These are phyloP conservation scores for Luperina nickerlii DNA, from an alignment of 2,888 invertebrate species.

Conservation along the genomic window DNA sequence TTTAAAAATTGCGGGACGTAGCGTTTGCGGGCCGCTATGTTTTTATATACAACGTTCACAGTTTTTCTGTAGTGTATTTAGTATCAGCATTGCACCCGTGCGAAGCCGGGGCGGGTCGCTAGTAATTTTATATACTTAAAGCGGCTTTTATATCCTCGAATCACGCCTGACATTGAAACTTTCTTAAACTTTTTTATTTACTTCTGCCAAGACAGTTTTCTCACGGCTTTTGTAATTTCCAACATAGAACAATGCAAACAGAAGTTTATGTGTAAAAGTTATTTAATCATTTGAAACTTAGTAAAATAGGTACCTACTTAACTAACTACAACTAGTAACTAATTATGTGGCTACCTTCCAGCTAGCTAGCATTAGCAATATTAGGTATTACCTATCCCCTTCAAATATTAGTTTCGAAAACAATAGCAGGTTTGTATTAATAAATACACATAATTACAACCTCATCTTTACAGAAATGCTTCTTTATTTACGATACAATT, in stretches of 20 bases:
- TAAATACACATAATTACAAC: not conserved
- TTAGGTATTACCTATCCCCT: not conserved
- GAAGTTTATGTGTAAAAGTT: constrained; percentile 12
- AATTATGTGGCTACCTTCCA: not conserved
- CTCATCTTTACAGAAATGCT: not conserved
- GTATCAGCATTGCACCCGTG: too few relatives aligned
- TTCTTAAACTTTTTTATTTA: constrained; percentile 24
- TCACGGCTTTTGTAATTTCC: constrained; percentile 19
- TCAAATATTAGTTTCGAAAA: not conserved
- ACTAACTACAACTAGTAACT: not conserved
- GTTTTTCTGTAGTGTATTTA: too few relatives aligned
- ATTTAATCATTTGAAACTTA: constrained; percentile 24
- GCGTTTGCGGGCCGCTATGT: too few relatives aligned
- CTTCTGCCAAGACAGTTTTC: not conserved
- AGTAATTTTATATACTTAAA: constrained; percentile 18
- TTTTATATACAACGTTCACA: too few relatives aligned
- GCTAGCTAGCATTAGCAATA: not conserved
- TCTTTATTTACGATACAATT: not conserved
- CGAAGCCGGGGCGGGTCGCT: too few relatives aligned
- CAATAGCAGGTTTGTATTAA: not conserved
- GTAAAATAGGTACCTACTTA: not conserved
- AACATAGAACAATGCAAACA: constrained; percentile 23
- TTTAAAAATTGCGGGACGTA: too few relatives aligned
- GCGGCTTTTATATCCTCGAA: constrained; percentile 25
- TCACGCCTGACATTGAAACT: constrained; percentile 48